These are phyloP conservation scores for Agrenia bidenticulata DNA, from an alignment of 2,888 invertebrate species.

Conservation along the genomic window DNA sequence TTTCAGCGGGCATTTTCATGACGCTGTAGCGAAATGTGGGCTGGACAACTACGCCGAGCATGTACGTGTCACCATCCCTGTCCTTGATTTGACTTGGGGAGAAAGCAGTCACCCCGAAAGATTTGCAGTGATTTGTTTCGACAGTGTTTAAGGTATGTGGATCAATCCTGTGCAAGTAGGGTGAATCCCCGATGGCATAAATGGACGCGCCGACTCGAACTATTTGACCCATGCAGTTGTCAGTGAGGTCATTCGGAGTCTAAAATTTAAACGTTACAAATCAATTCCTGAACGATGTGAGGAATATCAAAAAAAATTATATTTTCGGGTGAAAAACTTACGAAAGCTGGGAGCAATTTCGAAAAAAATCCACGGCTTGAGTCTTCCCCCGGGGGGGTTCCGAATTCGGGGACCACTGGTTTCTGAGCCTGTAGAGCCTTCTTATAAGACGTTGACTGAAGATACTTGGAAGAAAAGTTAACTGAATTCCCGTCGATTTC, in stretches of 20 bases:
- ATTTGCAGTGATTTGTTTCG: conserved; percentile 45
- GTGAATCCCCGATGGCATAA: conserved; percentile 59
- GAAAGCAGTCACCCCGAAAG: conserved; percentile 32
- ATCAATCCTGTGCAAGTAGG: conserved; percentile 57
- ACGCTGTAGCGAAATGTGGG: conserved; percentile 37
- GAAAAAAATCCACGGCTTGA: conserved; percentile 52
- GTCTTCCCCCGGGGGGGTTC: conserved; percentile 59
- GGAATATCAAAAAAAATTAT: neutral
- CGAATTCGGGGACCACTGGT: conserved; percentile 59
- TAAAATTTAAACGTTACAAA: too few relatives aligned
- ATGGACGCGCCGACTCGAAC: conserved; percentile 57
- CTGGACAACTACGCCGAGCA: conserved; percentile 29
- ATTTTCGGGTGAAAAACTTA: too few relatives aligned
- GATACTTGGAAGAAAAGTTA: conserved; percentile 55
- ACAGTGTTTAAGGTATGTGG: conserved; percentile 57
- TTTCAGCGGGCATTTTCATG: conserved; percentile 29
- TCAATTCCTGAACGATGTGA: neutral
- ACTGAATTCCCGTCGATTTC: conserved; percentile 57
- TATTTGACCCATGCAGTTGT: conserved; percentile 59
- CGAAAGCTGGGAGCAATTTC: conserved; percentile 31
- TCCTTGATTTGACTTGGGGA: conserved; percentile 29
- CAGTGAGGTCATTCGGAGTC: conserved; percentile 56
- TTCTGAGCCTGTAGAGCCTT: conserved; percentile 56
- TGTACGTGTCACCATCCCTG: conserved; percentile 35
- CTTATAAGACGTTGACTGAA: conserved; percentile 58